A percentile compares a stretch with the other conserved stretches of the same genome.
These are phyloP conservation scores for Pandemis heparana DNA, from an alignment of 2,888 invertebrate species.

Conservation along the genomic window DNA sequence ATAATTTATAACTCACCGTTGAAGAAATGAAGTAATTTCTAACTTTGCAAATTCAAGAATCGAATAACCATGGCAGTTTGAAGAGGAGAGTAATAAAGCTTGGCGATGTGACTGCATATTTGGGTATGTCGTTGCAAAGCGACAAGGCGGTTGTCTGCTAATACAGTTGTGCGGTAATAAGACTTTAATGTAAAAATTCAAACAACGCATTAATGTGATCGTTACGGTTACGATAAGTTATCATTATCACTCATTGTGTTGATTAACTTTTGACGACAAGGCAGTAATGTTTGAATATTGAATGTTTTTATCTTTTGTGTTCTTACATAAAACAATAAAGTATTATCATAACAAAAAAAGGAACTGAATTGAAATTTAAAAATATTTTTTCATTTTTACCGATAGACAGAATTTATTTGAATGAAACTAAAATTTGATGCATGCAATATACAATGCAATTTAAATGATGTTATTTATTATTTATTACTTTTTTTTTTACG, in stretches of 20 bases:
- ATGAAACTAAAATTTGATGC: too few relatives aligned
- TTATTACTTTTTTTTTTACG: too few relatives aligned
- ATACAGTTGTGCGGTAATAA: conserved; percentile 30
- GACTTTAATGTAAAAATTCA: conserved; percentile 19
- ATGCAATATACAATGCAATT: too few relatives aligned
- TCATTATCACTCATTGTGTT: conserved; percentile 33
- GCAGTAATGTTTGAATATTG: too few relatives aligned
- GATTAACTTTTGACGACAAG: neutral
- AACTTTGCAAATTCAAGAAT: conserved; percentile 88
- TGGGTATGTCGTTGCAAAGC: conserved; percentile 23
- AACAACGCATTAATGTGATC: conserved; percentile 44
- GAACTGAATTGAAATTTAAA: too few relatives aligned
- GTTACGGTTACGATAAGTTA: conserved; percentile 18
- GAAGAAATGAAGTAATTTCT: conserved; percentile 86
- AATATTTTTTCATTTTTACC: too few relatives aligned
- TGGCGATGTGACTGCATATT: conserved; percentile 69
- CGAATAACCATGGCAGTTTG: conserved; percentile 88
- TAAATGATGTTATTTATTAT: too few relatives aligned
- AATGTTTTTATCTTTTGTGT: too few relatives aligned
- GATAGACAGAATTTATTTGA: too few relatives aligned
- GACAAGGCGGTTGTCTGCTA: conserved; percentile 10
- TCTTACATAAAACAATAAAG: too few relatives aligned
- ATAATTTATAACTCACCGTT: conserved; percentile 71
- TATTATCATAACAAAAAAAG: too few relatives aligned
- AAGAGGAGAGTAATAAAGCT: conserved; percentile 89